Evolutionary conservation across 2,113 vertebrate genomes (phyloP).

Genomic region (Zosterops lateralis): DNA sequence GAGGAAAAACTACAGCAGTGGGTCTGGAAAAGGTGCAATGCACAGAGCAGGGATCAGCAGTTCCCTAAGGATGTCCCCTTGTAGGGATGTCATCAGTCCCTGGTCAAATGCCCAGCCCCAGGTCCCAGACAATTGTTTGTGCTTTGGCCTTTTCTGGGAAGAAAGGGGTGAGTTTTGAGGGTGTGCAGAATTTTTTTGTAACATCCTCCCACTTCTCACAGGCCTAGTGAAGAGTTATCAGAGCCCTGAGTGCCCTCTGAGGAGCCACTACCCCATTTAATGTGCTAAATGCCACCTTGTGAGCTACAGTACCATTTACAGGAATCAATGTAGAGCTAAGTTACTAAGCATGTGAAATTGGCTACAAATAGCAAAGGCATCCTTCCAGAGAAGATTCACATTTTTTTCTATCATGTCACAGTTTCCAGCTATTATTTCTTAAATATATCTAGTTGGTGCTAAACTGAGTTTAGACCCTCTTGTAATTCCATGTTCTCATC

Average conservation of each 20-base stretch:
- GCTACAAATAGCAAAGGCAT: background rate
- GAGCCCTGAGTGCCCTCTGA: background rate
- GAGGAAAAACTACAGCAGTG: background rate
- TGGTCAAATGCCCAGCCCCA: background rate
- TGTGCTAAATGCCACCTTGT: background rate
- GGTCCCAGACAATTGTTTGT: background rate
- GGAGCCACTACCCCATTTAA: background rate
- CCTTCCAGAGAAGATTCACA: background rate
- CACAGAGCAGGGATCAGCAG: background rate
- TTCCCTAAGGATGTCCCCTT: background rate
- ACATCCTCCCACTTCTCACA: background rate
- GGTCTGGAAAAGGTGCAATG: background rate
- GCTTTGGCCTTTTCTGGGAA: background rate
- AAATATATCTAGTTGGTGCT: background rate
- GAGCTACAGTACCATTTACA: background rate
- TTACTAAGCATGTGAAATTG: background rate
- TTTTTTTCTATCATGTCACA: background rate
- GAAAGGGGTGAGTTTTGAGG: background rate
- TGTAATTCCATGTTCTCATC: background rate
- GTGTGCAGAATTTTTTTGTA: background rate
- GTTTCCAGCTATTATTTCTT: background rate
- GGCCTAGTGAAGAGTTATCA: background rate
- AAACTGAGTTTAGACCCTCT: background rate
- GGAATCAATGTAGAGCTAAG: background rate
- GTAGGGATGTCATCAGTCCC: accelerated